Base-by-base conservation (phyloP, 2,113 vertebrate species). In the Bubo scandiacus region DNA sequence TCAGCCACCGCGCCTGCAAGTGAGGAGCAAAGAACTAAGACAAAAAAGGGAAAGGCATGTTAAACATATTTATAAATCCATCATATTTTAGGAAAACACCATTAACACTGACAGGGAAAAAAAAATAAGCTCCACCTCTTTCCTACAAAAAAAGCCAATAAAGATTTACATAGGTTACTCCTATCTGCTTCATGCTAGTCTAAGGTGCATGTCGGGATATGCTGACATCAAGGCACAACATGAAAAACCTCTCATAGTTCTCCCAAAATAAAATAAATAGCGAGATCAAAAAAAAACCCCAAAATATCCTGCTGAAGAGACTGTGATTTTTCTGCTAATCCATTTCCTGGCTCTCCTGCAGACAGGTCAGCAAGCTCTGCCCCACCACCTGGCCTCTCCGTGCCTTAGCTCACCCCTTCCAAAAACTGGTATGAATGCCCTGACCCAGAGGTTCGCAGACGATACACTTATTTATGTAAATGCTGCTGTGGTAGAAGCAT, bases 41-140 rank as follows among this genome's bases (percentile, higher is more conserved):
- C 97, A 98, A 98, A 98, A 98, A 97, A 96, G 78, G 93, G 75
- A 92, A 96, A 97, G 81, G 79, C 86, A 92, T 94, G 96, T 96
- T 97, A 96, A 97, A 98, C 97, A 81, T 71, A 96, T 80, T 97
- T 94, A 96, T 96, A 98, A 97, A 98, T 90, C 90, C 84, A 86
- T 93, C 94, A 67, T 92, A 95, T 97, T 98, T 97, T 96, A 97
- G 98, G 96, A 96, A 96, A 96, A 96, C 95, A 96, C 86, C 89
- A 93, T 88, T 92, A 97, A 86, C 51, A 58, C 79, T 61, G 94
- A 86, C 85, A 93, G 63, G 47, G 43, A 26, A 61, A 91, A 83
- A 89, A 86, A 93, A 73, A 90, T 58, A 95, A 88, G 83, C 88
- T 93, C 87, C 96, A 52, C 90, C 81, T 82, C 67, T 82, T 82